phyloP scores from a whole-genome alignment of 2,797 vertebrate species.

The Tiaroga cobitis region DNA sequence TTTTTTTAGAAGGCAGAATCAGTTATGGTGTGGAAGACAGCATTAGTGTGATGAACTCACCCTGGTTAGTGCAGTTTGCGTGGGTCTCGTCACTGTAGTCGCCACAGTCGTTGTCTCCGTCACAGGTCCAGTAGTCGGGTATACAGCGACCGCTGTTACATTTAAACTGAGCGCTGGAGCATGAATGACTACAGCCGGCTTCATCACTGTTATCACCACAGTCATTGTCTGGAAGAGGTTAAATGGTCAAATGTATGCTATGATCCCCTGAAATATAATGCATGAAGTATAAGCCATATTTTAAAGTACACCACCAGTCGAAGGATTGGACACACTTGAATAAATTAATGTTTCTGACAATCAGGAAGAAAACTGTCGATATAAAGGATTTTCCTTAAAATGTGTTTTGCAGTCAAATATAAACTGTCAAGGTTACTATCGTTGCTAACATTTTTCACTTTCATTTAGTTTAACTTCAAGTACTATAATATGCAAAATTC shows the following conservation, averaged over 20 bases:
- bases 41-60: conserved; percentile 64
- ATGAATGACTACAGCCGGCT: conserved; percentile 94
- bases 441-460: neutral
- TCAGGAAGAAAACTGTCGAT: neutral
- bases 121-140: conserved; percentile 96
- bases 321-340: neutral
- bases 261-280: neutral
- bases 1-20: neutral
- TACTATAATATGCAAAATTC: neutral
- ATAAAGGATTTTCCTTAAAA: neutral
- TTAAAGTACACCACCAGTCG: neutral
- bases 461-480: neutral
- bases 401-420: neutral
- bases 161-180: conserved; percentile 96
- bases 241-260: conserved; percentile 1
- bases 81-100: conserved; percentile 97
- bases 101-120: conserved; percentile 94
- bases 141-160: conserved; percentile 97
- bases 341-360: neutral
- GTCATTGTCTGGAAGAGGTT: conserved; percentile 87
- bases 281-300: neutral
- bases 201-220: conserved; percentile 96
- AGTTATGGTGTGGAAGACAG: neutral
- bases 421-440: neutral
- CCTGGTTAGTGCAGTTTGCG: conserved; percentile 95